These are phyloP conservation scores for Chrysaora quinquecirrha DNA, from an alignment of 30 jellyfish, hydroid and myxozoan species.

Conservation along the genomic window DNA sequence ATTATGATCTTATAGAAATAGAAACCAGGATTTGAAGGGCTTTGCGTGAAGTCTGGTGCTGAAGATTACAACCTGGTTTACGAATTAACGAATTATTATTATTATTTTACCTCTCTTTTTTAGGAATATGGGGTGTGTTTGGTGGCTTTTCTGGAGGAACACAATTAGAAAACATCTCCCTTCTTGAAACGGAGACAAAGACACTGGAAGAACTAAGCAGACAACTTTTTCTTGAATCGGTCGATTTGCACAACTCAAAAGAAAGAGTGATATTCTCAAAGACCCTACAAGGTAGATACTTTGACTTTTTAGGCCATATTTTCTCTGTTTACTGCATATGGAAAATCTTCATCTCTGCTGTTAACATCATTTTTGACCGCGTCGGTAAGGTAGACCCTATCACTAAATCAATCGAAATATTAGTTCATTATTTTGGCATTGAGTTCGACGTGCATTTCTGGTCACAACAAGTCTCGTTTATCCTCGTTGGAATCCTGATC, in stretches of 20 bases:
- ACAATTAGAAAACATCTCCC: constrained; percentile 66
- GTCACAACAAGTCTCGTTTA: constrained; percentile 94
- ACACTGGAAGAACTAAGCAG: constrained; percentile 92
- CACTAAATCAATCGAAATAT: constrained; percentile 87
- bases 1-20: too few species aligned
- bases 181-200: constrained; percentile 62
- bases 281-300: constrained; percentile 91
- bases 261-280: constrained; percentile 87
- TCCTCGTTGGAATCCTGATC: constrained; percentile 91
- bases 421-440: constrained; percentile 81
- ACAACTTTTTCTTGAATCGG: constrained; percentile 81
- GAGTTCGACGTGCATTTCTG: constrained; percentile 94
- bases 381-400: constrained; percentile 97
- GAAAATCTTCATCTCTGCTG: constrained; percentile 96
- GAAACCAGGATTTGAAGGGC: too few species aligned
- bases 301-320: constrained; percentile 90
- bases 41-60: too few species aligned
- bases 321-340: constrained; percentile 93
- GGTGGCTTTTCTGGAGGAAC: constrained; percentile 77
- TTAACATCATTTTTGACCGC: constrained; percentile 93
- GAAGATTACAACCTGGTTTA: too few species aligned
- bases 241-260: constrained; percentile 87
- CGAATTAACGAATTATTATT: too few species aligned
- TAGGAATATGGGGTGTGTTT: constrained; percentile 93
- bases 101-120: too few species aligned